Conservation (phyloP, 2,113 vertebrate species). For the Myotis brandtii region DNA sequence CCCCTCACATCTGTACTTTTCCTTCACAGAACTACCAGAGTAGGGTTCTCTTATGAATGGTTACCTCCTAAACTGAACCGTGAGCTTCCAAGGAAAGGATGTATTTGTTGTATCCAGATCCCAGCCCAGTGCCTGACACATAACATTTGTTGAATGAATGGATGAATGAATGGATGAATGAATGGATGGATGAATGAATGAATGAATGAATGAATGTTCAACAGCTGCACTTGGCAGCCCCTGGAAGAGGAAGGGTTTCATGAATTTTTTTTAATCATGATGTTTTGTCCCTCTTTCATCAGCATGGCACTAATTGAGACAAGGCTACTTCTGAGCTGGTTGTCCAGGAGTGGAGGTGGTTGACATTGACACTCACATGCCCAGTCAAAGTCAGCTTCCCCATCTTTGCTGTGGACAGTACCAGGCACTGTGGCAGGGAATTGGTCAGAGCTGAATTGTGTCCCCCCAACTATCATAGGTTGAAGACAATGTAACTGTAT, state of each 20-base stretch:
- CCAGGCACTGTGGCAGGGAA: neutral
- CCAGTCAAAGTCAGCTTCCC: neutral
- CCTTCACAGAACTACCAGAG: neutral
- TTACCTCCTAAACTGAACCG: neutral
- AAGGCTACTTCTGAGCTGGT: neutral
- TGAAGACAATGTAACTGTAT: neutral
- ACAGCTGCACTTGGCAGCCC: neutral
- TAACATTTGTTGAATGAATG: neutral
- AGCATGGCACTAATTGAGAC: neutral
- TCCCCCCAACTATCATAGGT: neutral
- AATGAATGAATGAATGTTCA: neutral
- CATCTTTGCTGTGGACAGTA: neutral
- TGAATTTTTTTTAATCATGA: neutral
- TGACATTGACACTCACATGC: neutral
- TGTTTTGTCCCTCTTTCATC: neutral
- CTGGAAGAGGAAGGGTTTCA: slow-evolving; percentile 3
- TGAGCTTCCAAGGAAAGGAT: neutral
- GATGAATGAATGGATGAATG: neutral
- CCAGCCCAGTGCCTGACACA: neutral
- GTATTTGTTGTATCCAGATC: neutral
- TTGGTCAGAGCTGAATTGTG: neutral
- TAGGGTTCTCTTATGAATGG: neutral
- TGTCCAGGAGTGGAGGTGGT: neutral
- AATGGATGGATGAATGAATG: neutral
- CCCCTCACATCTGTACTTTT: neutral